Evolutionary conservation across 1,140 invertebrate genomes (phyloP).

Genomic region (Spodoptera litura): DNA sequence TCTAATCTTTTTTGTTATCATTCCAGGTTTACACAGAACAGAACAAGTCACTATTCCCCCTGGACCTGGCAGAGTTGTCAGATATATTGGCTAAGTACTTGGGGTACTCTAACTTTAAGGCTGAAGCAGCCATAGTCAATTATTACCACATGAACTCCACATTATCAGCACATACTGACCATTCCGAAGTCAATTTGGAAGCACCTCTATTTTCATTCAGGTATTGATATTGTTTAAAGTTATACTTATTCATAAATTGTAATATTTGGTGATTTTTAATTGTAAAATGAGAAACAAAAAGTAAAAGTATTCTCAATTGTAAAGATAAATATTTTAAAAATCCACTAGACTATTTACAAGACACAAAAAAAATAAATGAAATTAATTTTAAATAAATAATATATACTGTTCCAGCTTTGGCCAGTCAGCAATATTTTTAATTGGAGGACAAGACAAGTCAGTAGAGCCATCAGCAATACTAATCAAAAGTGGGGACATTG

Average conservation of each 20-base stretch:
- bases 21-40: slow-evolving; percentile 90
- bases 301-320: too few species aligned
- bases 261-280: too few species aligned
- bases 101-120: slow-evolving; percentile 89
- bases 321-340: too few species aligned
- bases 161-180: slow-evolving; percentile 95
- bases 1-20: slow-evolving; percentile 10
- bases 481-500: slow-evolving; percentile 92
- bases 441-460: slow-evolving; percentile 90
- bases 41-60: slow-evolving; percentile 89
- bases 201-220: slow-evolving; percentile 96
- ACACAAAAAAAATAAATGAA: too few species aligned
- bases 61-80: slow-evolving; percentile 89
- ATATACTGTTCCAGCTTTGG: slow-evolving; percentile 90
- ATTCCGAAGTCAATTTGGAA: slow-evolving; percentile 93
- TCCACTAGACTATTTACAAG: too few species aligned
- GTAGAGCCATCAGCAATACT: slow-evolving; percentile 89
- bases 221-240: slow-evolving; percentile 69
- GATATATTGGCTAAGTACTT: slow-evolving; percentile 88
- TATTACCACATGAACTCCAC: slow-evolving; percentile 97
- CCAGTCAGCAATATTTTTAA: slow-evolving; percentile 94
- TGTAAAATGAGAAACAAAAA: too few species aligned
- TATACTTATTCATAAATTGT: too few species aligned
- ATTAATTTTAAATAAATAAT: slow-evolving; percentile 12
- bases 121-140: slow-evolving; percentile 97